Evolutionary conservation across 2,113 vertebrate genomes (phyloP), one percentile per base, ranked within the genome.

Genomic region (Mormyrus lacerda): DNA sequence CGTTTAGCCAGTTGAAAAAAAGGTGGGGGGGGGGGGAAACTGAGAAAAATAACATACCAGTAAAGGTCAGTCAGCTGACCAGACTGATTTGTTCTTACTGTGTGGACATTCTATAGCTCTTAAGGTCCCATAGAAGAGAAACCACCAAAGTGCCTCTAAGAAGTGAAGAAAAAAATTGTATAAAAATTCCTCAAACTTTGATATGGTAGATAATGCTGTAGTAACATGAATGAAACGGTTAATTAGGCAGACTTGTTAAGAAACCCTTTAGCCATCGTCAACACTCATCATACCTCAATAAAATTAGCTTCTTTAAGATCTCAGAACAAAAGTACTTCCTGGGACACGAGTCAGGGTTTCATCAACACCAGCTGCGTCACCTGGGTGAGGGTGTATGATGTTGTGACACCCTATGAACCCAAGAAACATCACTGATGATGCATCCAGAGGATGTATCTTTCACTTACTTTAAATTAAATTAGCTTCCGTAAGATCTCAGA

Each of bases 21-120:
- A 31, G 1, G 3, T 24, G 17, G 42, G 3, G 45, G 17, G 42
- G 44, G 24, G 44, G 0, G 3, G 21, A 45, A 31, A 87, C 24
- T 19, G n/a, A 35, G 84, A 55, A 87, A 51, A 87, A 87, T 51
- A 53, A 53, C 85, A 87, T 15, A 87, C 10, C 50, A 19, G 50
- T 55, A 87, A 87, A 87, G 85, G 85, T 87, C 47, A 87, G 50
- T 53, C 85, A 87, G 84, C 24, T 86, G 84, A 35, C 24, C 48
- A 51, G 48, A 35, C 50, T 39, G 13, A 44, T 83, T 51, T 35
- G 50, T 85, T 85, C 47, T 31, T 85, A 85, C 79, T 51, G 47
- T 51, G 85, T 39, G 48, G 85, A 31, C 44, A 86, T n/a, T 65
- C 61, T 65, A 65, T 3, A 31, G 85, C 47, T 27, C n/a, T 35